Evolutionary conservation across 1,140 invertebrate genomes (phyloP).

Genomic region (Spodoptera frugiperda): DNA sequence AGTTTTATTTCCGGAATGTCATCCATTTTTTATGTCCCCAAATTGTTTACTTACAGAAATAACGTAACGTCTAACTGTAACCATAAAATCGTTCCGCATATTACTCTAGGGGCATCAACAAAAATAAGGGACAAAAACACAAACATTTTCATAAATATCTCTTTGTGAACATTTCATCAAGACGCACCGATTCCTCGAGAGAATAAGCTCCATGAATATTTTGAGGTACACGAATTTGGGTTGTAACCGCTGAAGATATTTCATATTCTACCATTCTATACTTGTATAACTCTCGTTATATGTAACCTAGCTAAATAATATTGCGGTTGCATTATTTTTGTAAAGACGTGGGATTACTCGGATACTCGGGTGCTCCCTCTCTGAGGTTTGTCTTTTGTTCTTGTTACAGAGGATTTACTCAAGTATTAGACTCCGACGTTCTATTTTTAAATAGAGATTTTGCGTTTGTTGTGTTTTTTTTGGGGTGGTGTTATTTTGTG

Average conservation of each 20-base stretch:
- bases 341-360: constrained; percentile 58
- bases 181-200: constrained; percentile 59
- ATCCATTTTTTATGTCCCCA: too few relatives aligned
- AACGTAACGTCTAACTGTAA: too few relatives aligned
- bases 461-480: constrained; percentile 13
- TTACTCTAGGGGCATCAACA: constrained; percentile 30
- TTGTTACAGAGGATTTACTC: constrained; percentile 60
- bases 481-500: background rate
- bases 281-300: constrained; percentile 14
- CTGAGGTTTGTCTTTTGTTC: constrained; percentile 62
- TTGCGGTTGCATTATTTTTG: constrained; percentile 58
- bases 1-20: too few relatives aligned
- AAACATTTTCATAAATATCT: constrained; percentile 64
- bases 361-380: constrained; percentile 51
- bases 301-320: constrained; percentile 55
- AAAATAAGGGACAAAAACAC: constrained; percentile 50
- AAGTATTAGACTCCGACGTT: constrained; percentile 53
- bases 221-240: constrained; percentile 65
- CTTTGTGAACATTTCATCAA: constrained; percentile 64
- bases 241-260: constrained; percentile 50
- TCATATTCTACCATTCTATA: constrained; percentile 40
- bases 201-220: constrained; percentile 74
- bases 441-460: constrained; percentile 54
- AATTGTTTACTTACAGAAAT: too few relatives aligned
- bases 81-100: constrained; percentile 38